Evolutionary conservation across 1,140 invertebrate species (phyloP).

Genomic region (Polypedilum vanderplanki): DNA sequence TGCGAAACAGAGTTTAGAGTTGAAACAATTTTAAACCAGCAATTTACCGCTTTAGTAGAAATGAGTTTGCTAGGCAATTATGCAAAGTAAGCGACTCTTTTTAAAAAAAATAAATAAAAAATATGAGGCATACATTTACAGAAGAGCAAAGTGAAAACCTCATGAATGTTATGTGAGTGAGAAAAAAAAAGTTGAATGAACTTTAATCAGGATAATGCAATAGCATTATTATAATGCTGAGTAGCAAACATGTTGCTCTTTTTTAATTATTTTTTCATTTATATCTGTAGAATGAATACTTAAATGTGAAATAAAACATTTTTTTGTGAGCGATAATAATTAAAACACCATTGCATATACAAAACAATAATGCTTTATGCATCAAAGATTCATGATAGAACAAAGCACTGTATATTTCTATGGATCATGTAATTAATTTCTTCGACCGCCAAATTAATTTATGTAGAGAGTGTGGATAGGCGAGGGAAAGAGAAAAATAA

Average conservation of each 20-base stretch:
- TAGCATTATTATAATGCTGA: too few relatives aligned
- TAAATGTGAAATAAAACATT: too few relatives aligned
- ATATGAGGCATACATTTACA: not conserved
- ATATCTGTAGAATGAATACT: too few relatives aligned
- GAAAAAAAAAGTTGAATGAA: not conserved
- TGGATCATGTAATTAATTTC: conserved; percentile 6
- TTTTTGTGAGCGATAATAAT: too few relatives aligned
- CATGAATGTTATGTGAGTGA: not conserved
- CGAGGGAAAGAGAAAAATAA: conserved; percentile 6
- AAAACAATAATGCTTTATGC: too few relatives aligned
- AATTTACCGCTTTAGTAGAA: not conserved
- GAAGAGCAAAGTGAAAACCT: not conserved
- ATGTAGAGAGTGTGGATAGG: not conserved
- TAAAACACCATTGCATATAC: too few relatives aligned
- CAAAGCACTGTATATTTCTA: not conserved
- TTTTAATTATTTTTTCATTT: too few relatives aligned
- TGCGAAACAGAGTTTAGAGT: too few relatives aligned
- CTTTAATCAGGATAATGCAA: not conserved
- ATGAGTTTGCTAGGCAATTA: conserved; percentile 12
- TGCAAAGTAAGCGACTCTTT: not conserved
- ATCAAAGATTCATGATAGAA: too few relatives aligned
- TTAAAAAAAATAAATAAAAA: conserved; percentile 1
- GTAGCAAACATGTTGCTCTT: too few relatives aligned
- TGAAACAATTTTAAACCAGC: not conserved
- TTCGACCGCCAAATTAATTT: conserved; percentile 12